These are phyloP conservation scores for Saguinus midas DNA, from an alignment of 2,113 vertebrate genomes.

Conservation along the genomic window DNA sequence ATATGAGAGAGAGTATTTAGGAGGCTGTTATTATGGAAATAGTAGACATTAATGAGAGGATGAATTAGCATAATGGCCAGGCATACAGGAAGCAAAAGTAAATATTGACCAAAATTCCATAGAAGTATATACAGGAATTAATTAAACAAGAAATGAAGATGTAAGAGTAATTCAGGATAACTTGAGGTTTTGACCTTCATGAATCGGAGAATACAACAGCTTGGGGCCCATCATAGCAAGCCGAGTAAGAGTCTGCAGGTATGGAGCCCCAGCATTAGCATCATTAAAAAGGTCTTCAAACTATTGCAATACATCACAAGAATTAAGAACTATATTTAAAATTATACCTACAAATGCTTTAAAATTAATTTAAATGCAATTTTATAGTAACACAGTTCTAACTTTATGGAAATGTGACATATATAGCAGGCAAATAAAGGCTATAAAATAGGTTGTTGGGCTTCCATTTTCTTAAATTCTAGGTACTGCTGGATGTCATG, in stretches of 20 bases:
- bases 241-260: background rate
- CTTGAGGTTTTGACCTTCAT: background rate
- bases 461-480: background rate
- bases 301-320: background rate
- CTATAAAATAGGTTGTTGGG: background rate
- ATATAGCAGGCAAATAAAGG: background rate
- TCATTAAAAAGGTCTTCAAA: background rate
- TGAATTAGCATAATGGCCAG: conserved; percentile 31
- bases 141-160: background rate
- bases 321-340: background rate
- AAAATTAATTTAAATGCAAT: background rate
- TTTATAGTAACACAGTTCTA: background rate
- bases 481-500: background rate
- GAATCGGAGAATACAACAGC: background rate
- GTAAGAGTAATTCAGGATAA: background rate
- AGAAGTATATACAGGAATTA: background rate
- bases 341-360: background rate
- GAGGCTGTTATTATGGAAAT: conserved; percentile 42
- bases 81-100: background rate
- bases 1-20: conserved; percentile 44
- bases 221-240: background rate
- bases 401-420: background rate
- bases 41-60: conserved; percentile 36
- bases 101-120: background rate
- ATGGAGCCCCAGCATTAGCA: background rate